Evolutionary conservation across 2,113 vertebrate genomes (phyloP).

Genomic region (Rynchops niger): DNA sequence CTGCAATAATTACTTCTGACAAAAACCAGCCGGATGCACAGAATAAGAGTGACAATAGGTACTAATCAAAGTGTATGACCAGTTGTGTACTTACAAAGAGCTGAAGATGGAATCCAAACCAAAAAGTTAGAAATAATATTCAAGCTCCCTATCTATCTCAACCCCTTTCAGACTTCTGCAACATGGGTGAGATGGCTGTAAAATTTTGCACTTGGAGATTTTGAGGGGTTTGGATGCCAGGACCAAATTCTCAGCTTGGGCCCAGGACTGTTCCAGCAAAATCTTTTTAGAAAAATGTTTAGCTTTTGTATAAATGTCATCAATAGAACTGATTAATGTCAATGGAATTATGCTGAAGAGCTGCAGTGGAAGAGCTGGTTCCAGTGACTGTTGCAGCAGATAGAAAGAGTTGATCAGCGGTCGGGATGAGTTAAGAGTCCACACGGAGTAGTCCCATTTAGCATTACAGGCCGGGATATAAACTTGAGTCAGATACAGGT

Average conservation of each 20-base stretch:
- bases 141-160: neutral
- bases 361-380: neutral
- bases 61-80: neutral
- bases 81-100: neutral
- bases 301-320: neutral
- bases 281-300: neutral
- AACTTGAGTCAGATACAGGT: neutral
- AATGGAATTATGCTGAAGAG: neutral
- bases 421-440: neutral
- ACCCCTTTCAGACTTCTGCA: neutral
- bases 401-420: neutral
- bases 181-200: neutral
- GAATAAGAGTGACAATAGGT: neutral
- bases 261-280: neutral
- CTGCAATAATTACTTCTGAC: neutral
- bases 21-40: neutral
- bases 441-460: neutral
- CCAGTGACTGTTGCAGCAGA: neutral
- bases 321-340: neutral
- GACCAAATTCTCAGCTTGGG: neutral
- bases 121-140: neutral
- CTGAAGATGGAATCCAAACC: neutral
- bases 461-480: neutral
- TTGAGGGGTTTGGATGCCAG: neutral
- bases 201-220: neutral